Conservation (phyloP, 2,797 vertebrate species). For the Gila robusta region DNA sequence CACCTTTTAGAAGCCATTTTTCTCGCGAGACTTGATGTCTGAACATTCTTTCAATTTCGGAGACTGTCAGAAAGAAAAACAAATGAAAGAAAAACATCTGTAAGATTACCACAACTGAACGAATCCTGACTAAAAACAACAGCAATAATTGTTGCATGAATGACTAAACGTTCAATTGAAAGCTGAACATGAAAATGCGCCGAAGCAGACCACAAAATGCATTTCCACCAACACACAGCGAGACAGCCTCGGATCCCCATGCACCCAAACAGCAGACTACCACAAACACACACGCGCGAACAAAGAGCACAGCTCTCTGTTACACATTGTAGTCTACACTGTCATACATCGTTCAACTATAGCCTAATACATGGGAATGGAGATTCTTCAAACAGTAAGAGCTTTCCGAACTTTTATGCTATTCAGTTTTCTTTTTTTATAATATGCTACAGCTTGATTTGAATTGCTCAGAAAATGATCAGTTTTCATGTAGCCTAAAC, state of each 20-base stretch:
- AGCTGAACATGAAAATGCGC: constrained; percentile 48
- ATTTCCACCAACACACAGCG: not conserved
- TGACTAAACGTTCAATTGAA: not conserved
- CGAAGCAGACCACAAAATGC: constrained; percentile 53
- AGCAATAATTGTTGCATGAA: not conserved
- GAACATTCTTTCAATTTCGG: not conserved
- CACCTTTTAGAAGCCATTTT: constrained; percentile 48
- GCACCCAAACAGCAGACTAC: not conserved
- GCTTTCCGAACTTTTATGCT: not conserved
- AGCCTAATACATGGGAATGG: not conserved
- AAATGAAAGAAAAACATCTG: constrained; percentile 3
- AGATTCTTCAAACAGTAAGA: not conserved
- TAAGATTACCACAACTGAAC: not conserved
- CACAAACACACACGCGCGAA: not conserved
- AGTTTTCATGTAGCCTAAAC: not conserved
- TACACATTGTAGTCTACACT: too few relatives aligned
- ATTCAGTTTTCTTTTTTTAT: not conserved
- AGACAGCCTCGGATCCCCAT: not conserved
- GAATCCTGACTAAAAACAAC: not conserved
- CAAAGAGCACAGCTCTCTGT: not conserved
- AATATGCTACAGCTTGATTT: not conserved
- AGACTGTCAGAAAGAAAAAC: constrained; percentile 17
- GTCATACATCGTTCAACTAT: not conserved
- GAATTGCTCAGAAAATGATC: not conserved
- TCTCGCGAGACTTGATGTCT: not conserved